Evolutionary conservation across 2,113 vertebrate genomes (phyloP).

Genomic region (Aythya baeri): DNA sequence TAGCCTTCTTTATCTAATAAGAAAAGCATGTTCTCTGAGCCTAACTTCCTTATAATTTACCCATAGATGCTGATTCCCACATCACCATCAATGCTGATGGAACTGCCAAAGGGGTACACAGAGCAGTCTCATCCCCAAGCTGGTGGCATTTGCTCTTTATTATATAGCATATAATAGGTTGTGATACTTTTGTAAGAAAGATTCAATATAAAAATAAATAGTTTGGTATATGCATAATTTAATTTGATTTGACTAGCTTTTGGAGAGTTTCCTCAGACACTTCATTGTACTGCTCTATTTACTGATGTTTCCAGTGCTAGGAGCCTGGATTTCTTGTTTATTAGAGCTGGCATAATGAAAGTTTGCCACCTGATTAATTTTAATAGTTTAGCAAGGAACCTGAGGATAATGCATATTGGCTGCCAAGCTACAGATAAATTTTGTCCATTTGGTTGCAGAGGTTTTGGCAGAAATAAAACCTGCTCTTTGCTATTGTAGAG

Average conservation of each 20-base stretch:
- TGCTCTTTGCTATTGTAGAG: conserved; percentile 29
- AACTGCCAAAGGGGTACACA: not conserved
- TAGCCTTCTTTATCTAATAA: not conserved
- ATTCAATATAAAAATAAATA: conserved; percentile 29
- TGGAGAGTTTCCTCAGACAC: conserved; percentile 30
- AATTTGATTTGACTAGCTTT: conserved; percentile 52
- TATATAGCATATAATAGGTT: not conserved
- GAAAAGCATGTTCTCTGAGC: not conserved
- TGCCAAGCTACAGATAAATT: conserved; percentile 71
- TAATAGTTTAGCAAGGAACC: conserved; percentile 73
- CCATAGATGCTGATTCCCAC: not conserved
- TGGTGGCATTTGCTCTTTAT: not conserved
- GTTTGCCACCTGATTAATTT: conserved; percentile 81
- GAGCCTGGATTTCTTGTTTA: conserved; percentile 72
- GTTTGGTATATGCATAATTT: not conserved
- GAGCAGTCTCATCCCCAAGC: not conserved
- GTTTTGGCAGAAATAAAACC: conserved; percentile 72
- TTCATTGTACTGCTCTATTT: conserved; percentile 65
- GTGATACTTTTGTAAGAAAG: not conserved
- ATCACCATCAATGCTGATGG: not conserved
- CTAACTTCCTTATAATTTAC: not conserved
- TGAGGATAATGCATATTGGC: conserved; percentile 66
- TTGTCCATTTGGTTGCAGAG: conserved; percentile 56
- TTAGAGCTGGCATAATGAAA: conserved; percentile 72
- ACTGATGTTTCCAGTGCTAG: conserved; percentile 46